These are phyloP conservation scores for Acleris cristana DNA, from an alignment of 2,888 invertebrate genomes.

Conservation along the genomic window DNA sequence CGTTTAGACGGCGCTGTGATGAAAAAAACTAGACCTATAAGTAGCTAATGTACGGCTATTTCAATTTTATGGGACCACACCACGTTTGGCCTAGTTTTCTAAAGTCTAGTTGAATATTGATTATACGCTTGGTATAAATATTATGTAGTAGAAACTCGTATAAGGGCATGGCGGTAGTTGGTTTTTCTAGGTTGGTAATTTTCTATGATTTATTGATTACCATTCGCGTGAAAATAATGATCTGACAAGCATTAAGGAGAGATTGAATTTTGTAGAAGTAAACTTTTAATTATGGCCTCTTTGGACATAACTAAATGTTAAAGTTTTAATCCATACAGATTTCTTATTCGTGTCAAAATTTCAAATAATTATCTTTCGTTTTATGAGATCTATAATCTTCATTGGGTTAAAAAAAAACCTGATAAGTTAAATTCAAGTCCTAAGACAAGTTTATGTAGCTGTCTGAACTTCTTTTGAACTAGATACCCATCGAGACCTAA, in stretches of 20 bases:
- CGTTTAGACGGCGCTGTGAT: conserved; percentile 15
- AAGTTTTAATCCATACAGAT: too few species aligned
- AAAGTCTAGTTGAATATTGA: conserved; percentile 24
- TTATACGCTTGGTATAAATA: conserved; percentile 21
- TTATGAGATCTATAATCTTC: too few species aligned
- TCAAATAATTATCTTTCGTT: too few species aligned
- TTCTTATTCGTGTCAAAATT: too few species aligned
- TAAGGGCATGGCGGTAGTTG: neutral
- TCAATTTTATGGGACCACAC: conserved; percentile 35
- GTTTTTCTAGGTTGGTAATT: conserved; percentile 18
- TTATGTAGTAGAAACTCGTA: conserved; percentile 8
- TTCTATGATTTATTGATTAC: conserved; percentile 2
- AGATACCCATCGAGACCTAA: too few species aligned
- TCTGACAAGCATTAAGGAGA: neutral
- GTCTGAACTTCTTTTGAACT: too few species aligned
- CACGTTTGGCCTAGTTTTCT: conserved; percentile 27
- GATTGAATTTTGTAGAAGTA: too few species aligned
- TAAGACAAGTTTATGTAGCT: too few species aligned
- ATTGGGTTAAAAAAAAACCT: too few species aligned
- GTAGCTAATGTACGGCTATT: conserved; percentile 39
- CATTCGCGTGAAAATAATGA: neutral
- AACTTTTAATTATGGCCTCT: too few species aligned
- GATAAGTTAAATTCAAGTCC: too few species aligned
- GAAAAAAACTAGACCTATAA: conserved; percentile 30
- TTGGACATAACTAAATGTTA: too few species aligned